Evolutionary conservation across 2,888 invertebrate genomes (phyloP).

Genomic region (Drosophila parthenogenetica): DNA sequence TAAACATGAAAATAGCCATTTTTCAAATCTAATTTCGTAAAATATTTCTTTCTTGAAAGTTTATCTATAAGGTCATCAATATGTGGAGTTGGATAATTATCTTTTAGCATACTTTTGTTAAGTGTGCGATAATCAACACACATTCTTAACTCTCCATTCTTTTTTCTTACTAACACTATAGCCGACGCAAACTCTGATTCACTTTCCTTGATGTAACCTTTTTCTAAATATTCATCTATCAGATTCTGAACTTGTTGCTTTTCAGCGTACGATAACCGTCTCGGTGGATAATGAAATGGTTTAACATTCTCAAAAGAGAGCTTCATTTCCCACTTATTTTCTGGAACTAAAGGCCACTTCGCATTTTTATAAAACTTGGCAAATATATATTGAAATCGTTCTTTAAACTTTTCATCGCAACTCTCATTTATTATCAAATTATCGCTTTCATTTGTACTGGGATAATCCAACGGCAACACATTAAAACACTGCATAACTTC

Average conservation of each 20-base stretch:
- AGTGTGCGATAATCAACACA: background rate
- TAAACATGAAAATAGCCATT: conserved; percentile 14
- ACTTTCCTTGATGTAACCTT: background rate
- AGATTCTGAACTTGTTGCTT: background rate
- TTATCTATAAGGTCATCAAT: too few relatives aligned
- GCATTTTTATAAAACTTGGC: background rate
- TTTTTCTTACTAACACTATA: background rate
- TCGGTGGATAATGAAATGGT: background rate
- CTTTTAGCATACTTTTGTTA: background rate
- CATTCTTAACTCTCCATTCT: background rate
- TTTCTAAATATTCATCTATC: background rate
- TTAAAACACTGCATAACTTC: too few relatives aligned
- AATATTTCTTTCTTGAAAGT: background rate
- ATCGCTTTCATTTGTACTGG: too few relatives aligned
- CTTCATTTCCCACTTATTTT: conserved; percentile 5
- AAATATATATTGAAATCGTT: background rate
- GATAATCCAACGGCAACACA: too few relatives aligned
- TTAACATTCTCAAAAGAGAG: background rate
- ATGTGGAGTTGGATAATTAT: too few relatives aligned
- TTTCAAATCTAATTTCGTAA: conserved; percentile 14
- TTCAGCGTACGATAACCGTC: background rate
- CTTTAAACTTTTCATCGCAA: too few relatives aligned
- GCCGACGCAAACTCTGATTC: background rate
- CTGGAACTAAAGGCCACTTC: background rate
- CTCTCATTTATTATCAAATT: too few relatives aligned